Conservation (phyloP, 2,113 vertebrate species). For the Anarrhichthys ocellatus region DNA sequence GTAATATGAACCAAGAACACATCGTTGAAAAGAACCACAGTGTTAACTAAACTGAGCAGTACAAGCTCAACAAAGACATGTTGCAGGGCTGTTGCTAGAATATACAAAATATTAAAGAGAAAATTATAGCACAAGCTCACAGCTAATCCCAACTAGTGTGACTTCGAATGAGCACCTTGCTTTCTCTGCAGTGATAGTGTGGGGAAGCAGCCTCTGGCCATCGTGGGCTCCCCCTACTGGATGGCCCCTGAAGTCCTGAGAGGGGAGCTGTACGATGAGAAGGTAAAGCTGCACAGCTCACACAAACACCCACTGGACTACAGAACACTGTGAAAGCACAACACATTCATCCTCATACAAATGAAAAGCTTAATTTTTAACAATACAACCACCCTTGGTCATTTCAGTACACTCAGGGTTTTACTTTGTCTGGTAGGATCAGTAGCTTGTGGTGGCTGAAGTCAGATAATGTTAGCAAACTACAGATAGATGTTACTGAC, state of each 20-base stretch:
- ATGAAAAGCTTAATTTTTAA: not conserved
- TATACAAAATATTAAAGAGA: no score
- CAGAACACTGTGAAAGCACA: not conserved
- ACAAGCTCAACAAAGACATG: not conserved
- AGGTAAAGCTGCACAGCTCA: conserved; percentile 82
- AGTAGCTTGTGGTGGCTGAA: not conserved
- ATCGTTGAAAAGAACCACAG: not conserved
- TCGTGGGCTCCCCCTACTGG: conserved; percentile 97
- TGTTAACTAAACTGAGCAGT: not conserved
- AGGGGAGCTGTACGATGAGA: conserved; percentile 94
- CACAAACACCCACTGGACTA: not conserved
- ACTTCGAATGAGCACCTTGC: not conserved
- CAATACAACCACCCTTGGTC: not conserved
- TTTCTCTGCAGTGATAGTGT: conserved; percentile 82
- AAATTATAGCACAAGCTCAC: not conserved
- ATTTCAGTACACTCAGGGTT: not conserved
- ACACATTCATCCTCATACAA: not conserved
- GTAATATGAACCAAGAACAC: not conserved
- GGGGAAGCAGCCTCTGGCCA: conserved; percentile 89
- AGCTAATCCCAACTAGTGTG: not conserved
- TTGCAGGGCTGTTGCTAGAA: not conserved
- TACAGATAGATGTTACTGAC: not conserved
- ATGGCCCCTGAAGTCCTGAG: conserved; percentile 96
- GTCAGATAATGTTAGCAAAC: no score
- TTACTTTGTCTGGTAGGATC: not conserved